Evolutionary conservation across 2,888 invertebrate genomes (phyloP), one percentile per base, ranked within the genome.

Genomic region (Mechanitis messenoides): DNA sequence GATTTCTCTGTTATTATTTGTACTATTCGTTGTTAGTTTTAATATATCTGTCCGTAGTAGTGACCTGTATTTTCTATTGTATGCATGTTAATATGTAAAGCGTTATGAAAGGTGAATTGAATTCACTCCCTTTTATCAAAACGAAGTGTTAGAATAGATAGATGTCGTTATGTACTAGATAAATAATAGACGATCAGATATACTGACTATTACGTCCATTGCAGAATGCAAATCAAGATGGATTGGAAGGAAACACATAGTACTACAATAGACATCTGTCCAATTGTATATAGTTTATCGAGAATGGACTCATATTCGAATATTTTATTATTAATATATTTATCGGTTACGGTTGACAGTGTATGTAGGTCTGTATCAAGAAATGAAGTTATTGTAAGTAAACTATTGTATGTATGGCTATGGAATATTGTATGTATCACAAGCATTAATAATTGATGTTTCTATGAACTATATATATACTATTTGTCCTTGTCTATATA

Each of bases 181-280:
- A 11, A 45, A 68, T 62, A 59, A 63, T 60, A 64, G 42, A 61
- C 58, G 56, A 58, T 12, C 57, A 56, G 58, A 61, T 71, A 69
- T 83, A 86, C 79, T 88, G 77, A 86, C 78, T 78, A 82, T 87
- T 85, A 84, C 86, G 77, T 89, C 87, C 88, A 80, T 90, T 90
- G 85, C 89, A 90, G 89, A 89, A 83, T 74, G 82, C 87, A 79
- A 81, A 81, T 75, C 78, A 79, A 76, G 86, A 84, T 77, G 88
- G 87, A 82, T 79, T 74, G 84, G 89, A 85, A 74, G 84, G 76
- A 80, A 84, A 83, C 82, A 83, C 83, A 80, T 89, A 89, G 78
- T 83, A 80, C 79, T 73, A 67, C 81, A 80, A 77, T 79, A 70
- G 72, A 76, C 74, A 71, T 81, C 79, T 82, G 82, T 83, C 83